Conservation (phyloP, 2,797 vertebrate genomes). For the Gephyroberyx darwinii region DNA sequence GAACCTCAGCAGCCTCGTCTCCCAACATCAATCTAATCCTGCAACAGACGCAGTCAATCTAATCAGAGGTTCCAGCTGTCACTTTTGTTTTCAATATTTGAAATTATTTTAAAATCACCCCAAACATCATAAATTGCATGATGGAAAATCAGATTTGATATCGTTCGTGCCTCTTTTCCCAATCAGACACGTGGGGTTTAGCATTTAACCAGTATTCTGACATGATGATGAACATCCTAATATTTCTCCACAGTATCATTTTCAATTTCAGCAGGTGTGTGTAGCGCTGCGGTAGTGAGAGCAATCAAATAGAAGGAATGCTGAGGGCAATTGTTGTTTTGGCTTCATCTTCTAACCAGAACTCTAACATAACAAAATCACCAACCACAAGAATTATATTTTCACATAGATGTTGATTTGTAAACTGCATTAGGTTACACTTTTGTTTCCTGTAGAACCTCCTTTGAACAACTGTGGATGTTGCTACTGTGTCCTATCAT, state of each 20-base stretch:
- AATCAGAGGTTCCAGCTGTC: constrained; percentile 1
- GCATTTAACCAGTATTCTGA: too few species aligned
- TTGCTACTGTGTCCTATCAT: constrained; percentile 15
- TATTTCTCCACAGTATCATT: too few species aligned
- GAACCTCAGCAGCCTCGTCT: not conserved
- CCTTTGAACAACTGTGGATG: not conserved
- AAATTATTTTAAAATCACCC: constrained; percentile 9
- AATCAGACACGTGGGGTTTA: not conserved
- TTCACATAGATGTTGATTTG: not conserved
- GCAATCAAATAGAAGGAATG: too few species aligned
- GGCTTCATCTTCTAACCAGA: too few species aligned
- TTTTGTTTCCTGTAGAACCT: constrained; percentile 1
- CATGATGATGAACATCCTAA: too few species aligned
- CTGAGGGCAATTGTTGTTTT: too few species aligned
- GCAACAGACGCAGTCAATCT: not conserved
- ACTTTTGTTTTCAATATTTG: not conserved
- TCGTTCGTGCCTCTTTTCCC: not conserved
- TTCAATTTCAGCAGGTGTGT: too few species aligned
- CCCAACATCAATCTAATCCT: constrained; percentile 5
- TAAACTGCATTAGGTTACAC: not conserved
- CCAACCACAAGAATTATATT: too few species aligned
- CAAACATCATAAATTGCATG: not conserved
- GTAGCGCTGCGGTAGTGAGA: too few species aligned
- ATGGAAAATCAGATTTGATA: too few species aligned
- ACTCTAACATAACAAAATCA: too few species aligned